Evolutionary conservation across 2,888 invertebrate genomes (phyloP), one percentile per base, ranked within the genome.

Genomic region (Cantharis flavilabris): DNA sequence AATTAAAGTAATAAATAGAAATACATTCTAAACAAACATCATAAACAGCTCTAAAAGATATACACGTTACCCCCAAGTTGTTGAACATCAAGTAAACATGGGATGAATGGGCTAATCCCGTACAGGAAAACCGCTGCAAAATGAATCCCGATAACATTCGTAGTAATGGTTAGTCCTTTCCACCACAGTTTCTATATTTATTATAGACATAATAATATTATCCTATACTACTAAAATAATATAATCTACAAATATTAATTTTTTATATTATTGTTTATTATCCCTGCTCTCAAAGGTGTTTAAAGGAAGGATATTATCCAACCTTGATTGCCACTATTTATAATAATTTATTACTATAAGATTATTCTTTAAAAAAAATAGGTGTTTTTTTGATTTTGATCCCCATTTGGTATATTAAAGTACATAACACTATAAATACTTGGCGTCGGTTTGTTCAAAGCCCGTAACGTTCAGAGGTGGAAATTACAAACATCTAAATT

Each of bases 51-150:
- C 72, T 72, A 62, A 75, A 62, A 76, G 76, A 67, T 23, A 67
- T 67, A 73, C 76, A 72, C 72, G 70, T 20, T 72, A 76, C 76
- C 72, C 76, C 33, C 71, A 75, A 71, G 70, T 72, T 70, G 63
- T 74, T 76, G 76, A 78, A 76, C 78, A 75, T 76, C 75, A 72
- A 49, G 76, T 70, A 80, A 80, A 80, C 80, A 80, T 76, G 76
- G 70, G 63, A 71, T 81, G 81, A 81, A 81, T 80, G 75, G 75
- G 73, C 78, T 79, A 80, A 81, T 80, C 80, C 79, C 71, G 23
- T 76, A 75, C 73, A 76, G 76, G 73, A 77, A 77, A 73, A 76
- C 80, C 76, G 80, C 74, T 72, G 70, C 73, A 76, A 77, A 72
- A 74, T 64, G 76, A 72, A 65, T 73, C 71, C 16, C 65, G 65